Evolutionary conservation across 2,888 invertebrate species (phyloP).

Genomic region (Aleiodes testaceus): DNA sequence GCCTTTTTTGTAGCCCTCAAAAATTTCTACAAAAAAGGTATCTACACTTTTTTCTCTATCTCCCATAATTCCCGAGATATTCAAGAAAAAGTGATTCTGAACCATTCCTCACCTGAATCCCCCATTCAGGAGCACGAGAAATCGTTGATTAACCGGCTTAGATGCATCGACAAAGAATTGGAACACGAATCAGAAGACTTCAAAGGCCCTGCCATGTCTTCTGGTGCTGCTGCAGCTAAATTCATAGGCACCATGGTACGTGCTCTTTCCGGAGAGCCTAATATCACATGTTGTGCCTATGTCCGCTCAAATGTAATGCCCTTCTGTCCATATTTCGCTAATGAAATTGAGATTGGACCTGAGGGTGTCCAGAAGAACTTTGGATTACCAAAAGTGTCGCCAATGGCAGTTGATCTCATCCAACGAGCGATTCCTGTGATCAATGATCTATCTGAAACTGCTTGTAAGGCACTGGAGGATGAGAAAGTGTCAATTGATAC

Average conservation of each 20-base stretch:
- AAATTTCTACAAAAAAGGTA: no score
- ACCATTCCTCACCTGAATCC: not conserved
- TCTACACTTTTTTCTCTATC: no score
- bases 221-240: slow-evolving; percentile 60
- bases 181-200: slow-evolving; percentile 40
- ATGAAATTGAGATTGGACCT: slow-evolving; percentile 61
- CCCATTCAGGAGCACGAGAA: slow-evolving; percentile 56
- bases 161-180: slow-evolving; percentile 57
- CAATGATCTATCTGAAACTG: slow-evolving; percentile 57
- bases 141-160: slow-evolving; percentile 55
- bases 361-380: slow-evolving; percentile 59
- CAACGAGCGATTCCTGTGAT: slow-evolving; percentile 61
- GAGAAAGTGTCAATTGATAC: slow-evolving; percentile 7
- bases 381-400: slow-evolving; percentile 62
- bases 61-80: no score
- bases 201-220: slow-evolving; percentile 57
- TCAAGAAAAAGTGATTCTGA: not conserved
- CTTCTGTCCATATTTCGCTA: slow-evolving; percentile 62
- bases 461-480: slow-evolving; percentile 43
- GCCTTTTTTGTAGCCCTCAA: no score
- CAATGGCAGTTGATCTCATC: slow-evolving; percentile 57
- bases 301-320: slow-evolving; percentile 63
- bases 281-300: slow-evolving; percentile 60
- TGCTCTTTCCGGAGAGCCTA: slow-evolving; percentile 57
- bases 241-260: slow-evolving; percentile 59